These are phyloP conservation scores for Mallotus villosus DNA, from an alignment of 2,797 vertebrate genomes.

Conservation along the genomic window DNA sequence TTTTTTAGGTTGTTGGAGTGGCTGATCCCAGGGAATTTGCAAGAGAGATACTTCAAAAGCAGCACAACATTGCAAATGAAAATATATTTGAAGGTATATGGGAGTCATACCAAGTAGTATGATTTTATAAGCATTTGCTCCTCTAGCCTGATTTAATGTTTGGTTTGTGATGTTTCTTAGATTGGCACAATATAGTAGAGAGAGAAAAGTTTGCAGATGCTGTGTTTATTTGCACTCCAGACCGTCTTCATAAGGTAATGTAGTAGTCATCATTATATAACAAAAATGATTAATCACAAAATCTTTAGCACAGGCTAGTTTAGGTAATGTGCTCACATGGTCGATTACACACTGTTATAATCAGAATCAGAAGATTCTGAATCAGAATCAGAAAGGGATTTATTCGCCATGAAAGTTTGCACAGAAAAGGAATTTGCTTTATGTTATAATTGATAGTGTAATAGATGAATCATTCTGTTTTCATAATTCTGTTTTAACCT, in stretches of 20 bases:
- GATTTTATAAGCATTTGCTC: neutral
- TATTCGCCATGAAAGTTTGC: no score
- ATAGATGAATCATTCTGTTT: neutral
- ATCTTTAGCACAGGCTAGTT: neutral
- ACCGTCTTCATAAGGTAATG: constrained; percentile 72
- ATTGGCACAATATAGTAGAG: constrained; percentile 63
- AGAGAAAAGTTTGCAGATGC: constrained; percentile 76
- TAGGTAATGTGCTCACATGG: neutral
- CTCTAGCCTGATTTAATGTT: neutral
- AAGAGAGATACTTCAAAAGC: constrained; percentile 67
- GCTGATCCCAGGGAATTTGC: constrained; percentile 75
- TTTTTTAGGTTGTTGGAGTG: constrained; percentile 69
- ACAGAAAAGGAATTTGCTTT: no score
- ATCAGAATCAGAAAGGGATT: no score
- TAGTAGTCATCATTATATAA: no score
- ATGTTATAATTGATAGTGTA: neutral
- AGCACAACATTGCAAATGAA: constrained; percentile 57
- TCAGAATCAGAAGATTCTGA: no score
- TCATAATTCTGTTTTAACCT: neutral
- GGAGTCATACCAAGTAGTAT: neutral
- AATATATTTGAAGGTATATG: constrained; percentile 71
- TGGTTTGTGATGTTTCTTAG: constrained; percentile 42
- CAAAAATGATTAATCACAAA: neutral
- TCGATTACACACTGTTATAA: neutral
- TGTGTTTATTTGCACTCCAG: constrained; percentile 72